These are phyloP conservation scores for Actinia equina DNA, from an alignment of 64 coral and sea anemone genomes.

Conservation along the genomic window DNA sequence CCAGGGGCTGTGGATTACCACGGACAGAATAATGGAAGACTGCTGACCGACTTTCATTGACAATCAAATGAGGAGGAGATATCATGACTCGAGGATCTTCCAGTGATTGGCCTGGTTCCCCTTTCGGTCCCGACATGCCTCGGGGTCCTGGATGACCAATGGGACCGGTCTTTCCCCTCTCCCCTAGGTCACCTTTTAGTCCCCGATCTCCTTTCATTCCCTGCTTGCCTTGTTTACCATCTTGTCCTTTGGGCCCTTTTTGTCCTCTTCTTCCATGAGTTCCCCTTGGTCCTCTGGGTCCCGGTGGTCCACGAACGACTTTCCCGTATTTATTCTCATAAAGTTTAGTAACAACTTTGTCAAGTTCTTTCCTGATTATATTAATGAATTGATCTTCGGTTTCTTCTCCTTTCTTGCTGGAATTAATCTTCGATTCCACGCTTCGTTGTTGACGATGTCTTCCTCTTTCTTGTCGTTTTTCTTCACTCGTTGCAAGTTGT, in stretches of 20 bases:
- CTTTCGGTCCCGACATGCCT: background rate
- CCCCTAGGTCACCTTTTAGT: background rate
- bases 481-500: background rate
- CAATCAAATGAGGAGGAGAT: conserved; percentile 26
- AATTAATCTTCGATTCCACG: background rate
- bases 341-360: background rate
- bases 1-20: conserved; percentile 17
- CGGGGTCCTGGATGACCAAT: background rate
- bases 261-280: background rate
- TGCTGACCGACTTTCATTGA: conserved; percentile 33
- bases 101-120: conserved; percentile 8
- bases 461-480: background rate
- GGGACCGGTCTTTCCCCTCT: background rate
- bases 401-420: background rate
- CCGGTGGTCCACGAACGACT: background rate
- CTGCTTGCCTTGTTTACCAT: background rate
- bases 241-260: background rate
- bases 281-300: background rate
- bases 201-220: background rate
- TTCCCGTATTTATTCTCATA: background rate
- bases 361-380: background rate
- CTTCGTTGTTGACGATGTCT: background rate
- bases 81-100: conserved; percentile 15
- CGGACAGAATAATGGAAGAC: conserved; percentile 29
- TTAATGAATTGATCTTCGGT: background rate